These are phyloP conservation scores for Trogon melanurus DNA, from an alignment of 2,113 vertebrate genomes.

Conservation along the genomic window DNA sequence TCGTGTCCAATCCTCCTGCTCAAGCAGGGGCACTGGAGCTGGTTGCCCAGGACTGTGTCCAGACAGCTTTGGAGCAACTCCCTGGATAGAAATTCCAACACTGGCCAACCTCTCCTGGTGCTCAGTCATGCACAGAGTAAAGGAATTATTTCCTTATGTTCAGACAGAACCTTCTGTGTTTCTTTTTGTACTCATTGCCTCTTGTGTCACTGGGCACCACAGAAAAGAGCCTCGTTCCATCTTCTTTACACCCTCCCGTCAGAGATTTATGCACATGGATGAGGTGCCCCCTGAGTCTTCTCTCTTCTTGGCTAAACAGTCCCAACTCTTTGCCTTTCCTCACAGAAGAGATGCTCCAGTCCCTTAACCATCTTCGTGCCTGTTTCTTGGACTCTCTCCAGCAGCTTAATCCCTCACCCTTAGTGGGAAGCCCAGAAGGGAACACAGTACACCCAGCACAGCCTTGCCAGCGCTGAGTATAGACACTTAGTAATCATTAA, in stretches of 20 bases:
- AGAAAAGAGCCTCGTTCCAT: neutral
- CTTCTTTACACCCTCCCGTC: neutral
- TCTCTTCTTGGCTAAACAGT: neutral
- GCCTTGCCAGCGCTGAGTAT: neutral
- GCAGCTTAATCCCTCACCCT: neutral
- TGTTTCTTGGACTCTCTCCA: neutral
- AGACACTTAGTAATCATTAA: neutral
- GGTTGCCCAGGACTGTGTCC: neutral
- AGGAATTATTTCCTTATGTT: neutral
- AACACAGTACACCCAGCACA: rapidly evolving
- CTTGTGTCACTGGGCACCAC: neutral
- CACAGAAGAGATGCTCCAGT: neutral
- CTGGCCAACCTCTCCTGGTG: neutral
- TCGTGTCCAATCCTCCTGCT: neutral
- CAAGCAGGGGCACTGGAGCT: neutral
- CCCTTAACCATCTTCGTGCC: neutral
- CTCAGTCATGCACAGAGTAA: neutral
- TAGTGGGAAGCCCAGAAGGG: neutral
- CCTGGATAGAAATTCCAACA: neutral
- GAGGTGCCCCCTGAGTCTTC: neutral
- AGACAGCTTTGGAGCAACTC: neutral
- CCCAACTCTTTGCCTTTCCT: neutral
- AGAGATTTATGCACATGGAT: neutral
- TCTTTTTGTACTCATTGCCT: neutral
- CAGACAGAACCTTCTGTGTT: neutral